Percentiles rank a stretch among this genome's conserved stretches.
Evolutionary conservation across 1,140 invertebrate genomes (phyloP).

Genomic region (Chymomyza costata): DNA sequence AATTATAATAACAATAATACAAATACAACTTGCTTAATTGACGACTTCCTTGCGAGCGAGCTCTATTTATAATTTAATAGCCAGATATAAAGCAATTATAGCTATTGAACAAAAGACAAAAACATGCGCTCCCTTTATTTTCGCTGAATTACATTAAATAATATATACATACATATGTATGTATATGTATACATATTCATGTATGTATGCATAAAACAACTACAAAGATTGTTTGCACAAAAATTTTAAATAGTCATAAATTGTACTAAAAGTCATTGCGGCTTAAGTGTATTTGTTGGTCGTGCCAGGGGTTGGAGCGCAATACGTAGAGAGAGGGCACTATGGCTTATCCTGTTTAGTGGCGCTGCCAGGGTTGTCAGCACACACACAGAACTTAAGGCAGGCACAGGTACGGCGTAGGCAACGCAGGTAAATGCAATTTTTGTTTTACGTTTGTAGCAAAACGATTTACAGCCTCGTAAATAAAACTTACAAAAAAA

Average conservation of each 20-base stretch:
- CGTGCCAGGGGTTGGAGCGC: background rate
- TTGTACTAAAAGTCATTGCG: constrained; percentile 33
- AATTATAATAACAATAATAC: constrained; percentile 51
- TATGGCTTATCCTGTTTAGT: constrained; percentile 41
- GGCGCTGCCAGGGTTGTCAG: constrained; percentile 41
- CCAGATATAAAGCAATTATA: constrained; percentile 57
- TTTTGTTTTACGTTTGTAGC: constrained; percentile 30
- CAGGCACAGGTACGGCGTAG: constrained; percentile 29
- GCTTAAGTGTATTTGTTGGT: constrained; percentile 30
- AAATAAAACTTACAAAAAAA: constrained; percentile 33
- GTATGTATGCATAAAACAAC: constrained; percentile 22
- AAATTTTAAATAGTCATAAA: constrained; percentile 50
- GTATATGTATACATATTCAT: constrained; percentile 6
- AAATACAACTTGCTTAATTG: constrained; percentile 46
- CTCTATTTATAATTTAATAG: constrained; percentile 61
- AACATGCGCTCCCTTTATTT: too few species aligned
- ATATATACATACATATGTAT: too few species aligned
- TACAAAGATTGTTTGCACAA: constrained; percentile 53
- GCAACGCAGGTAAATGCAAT: constrained; percentile 2
- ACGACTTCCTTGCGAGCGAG: constrained; percentile 52
- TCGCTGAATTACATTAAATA: too few species aligned
- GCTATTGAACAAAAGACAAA: too few species aligned
- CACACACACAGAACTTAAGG: constrained; percentile 7
- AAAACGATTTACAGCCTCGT: constrained; percentile 5
- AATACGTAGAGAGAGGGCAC: background rate